Base-by-base conservation (phyloP, 2,113 vertebrate species). In the Calcarius ornatus region DNA sequence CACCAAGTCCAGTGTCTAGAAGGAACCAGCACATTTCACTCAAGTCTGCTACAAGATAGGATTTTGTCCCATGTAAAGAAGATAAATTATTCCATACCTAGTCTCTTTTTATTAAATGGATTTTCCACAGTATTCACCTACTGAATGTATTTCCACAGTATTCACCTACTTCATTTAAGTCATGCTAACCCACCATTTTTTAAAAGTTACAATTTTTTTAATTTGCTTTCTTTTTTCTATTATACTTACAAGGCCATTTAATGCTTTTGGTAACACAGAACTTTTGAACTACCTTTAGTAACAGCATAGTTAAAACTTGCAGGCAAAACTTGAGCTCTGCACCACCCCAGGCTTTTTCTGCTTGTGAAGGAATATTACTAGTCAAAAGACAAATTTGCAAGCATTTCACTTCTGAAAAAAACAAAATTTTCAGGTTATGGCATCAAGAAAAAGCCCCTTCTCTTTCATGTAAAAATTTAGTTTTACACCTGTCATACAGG, bases 371-470 rank as follows among this genome's bases (percentile, higher is more conserved):
- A 85, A 61, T 53, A 60, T 66, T 53, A 47, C 35, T 65, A 89
- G 27, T 38, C 40, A 70, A 88, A 81, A 88, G 21, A 43, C 6
- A 77, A 73, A 85, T 65, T 42, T 14, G 3, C 37, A 86, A 81
- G 16, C 54, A 75, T 60, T 96, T 95, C 8, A 40, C 11, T 66
- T 65, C 45, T 89, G 51, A 15, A 54, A 93, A 80, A 95, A 95
- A 69, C 11, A 60, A 30, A 79, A 21, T 8, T 25, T 90, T 88
- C 69, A 59, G 48, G 60, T 86, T 84, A 81, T 11, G 15, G 3
- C 63, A 68, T 61, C 27, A 81, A 75, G 18, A 72, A 80, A 86
- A 85, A 73, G 31, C 19, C 17, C 54, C n/a, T 79, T 54, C 50
- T 50, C 68, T 84, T 92, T 86, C 40, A 86, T 43, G 31, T 66